Percentiles rank a stretch among this genome's conserved stretches.
Evolutionary conservation across 2,113 vertebrate species (phyloP).

Genomic region (Etheostoma spectabile): DNA sequence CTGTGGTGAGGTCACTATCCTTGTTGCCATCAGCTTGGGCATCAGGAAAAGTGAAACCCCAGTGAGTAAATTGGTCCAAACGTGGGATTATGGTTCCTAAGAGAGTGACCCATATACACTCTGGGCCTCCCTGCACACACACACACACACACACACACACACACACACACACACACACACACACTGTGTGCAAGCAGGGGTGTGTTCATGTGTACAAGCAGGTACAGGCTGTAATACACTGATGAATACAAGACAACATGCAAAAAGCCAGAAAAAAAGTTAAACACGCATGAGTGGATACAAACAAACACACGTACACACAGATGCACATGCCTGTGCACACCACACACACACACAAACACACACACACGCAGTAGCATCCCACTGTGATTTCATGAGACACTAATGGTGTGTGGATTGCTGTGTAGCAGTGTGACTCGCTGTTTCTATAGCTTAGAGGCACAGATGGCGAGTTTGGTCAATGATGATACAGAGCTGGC

Average conservation of each 20-base stretch:
- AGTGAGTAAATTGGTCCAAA: conserved; percentile 74
- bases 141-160: neutral
- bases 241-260: conserved; percentile 7
- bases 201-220: neutral
- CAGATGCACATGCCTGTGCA: neutral
- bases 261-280: neutral
- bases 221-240: conserved; percentile 32
- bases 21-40: conserved; percentile 87
- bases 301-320: neutral
- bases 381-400: conserved; percentile 28
- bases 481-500: conserved; percentile 63
- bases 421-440: conserved; percentile 50
- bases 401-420: conserved; percentile 25
- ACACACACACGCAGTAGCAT: conserved; percentile 6
- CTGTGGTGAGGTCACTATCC: conserved; percentile 84
- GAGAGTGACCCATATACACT: conserved; percentile 71
- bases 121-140: conserved; percentile 27
- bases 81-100: conserved; percentile 67
- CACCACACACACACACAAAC: neutral
- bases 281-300: conserved; percentile 13
- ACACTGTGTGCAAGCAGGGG: neutral
- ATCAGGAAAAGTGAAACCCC: conserved; percentile 80
- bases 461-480: conserved; percentile 73
- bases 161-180: neutral
- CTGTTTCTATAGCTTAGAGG: conserved; percentile 65